Evolutionary conservation across 2,113 vertebrate genomes (phyloP).

Genomic region (Calidris pugnax): DNA sequence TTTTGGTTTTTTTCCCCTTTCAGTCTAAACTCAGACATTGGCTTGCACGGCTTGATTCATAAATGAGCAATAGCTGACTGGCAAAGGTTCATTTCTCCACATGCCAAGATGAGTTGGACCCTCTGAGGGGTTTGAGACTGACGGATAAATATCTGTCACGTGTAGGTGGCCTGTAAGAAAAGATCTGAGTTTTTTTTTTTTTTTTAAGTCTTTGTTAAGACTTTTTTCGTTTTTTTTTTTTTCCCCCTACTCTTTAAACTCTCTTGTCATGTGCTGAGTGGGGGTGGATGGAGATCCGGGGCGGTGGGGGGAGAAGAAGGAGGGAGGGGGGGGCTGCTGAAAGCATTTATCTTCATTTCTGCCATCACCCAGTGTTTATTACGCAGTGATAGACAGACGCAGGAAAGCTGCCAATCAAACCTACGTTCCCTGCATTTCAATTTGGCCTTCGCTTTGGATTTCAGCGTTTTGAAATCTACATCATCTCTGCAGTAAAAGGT

Average conservation of each 20-base stretch:
- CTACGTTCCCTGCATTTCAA: constrained; percentile 81
- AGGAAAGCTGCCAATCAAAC: constrained; percentile 84
- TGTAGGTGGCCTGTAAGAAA: constrained; percentile 77
- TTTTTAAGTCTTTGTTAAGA: constrained; percentile 71
- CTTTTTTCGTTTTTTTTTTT: background rate
- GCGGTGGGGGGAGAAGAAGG: too few relatives aligned
- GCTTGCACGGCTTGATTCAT: constrained; percentile 12
- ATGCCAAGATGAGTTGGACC: constrained; percentile 33
- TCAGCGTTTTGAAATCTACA: constrained; percentile 73
- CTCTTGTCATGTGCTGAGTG: constrained; percentile 78
- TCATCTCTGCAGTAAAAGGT: constrained; percentile 70
- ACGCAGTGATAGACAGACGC: constrained; percentile 80
- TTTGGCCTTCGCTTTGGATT: constrained; percentile 72
- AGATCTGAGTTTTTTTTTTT: constrained; percentile 45
- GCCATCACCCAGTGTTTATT: too few relatives aligned
- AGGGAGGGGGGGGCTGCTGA: too few relatives aligned
- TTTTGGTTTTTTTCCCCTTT: background rate
- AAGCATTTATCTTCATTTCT: too few relatives aligned
- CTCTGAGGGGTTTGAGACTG: constrained; percentile 70
- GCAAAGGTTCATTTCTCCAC: constrained; percentile 49
- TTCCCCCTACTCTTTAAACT: constrained; percentile 12
- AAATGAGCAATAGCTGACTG: constrained; percentile 67
- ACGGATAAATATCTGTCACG: constrained; percentile 67
- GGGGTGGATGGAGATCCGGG: constrained; percentile 68
- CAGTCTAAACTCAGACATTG: background rate